A percentile compares a stretch with the other conserved stretches of the same genome.
Conservation (phyloP, 2,797 vertebrate genomes). For the Leuciscus waleckii region DNA sequence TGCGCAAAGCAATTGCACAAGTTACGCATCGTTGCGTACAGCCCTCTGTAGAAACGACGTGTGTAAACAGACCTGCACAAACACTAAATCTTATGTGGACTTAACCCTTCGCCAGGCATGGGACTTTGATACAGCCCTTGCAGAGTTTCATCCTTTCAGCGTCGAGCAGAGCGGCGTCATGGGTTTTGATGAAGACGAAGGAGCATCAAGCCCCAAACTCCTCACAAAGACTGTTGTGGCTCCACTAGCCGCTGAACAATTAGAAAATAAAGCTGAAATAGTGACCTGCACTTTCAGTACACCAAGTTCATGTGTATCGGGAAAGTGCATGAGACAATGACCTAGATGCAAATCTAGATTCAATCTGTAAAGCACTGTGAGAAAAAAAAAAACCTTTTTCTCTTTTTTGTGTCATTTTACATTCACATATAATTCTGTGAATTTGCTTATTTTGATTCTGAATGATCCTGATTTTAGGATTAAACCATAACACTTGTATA, state of each 20-base stretch:
- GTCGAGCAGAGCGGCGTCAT: slow-evolving; percentile 65
- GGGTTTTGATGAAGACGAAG: slow-evolving; percentile 61
- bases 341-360: not conserved
- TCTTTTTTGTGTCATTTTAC: not conserved
- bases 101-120: slow-evolving; percentile 75
- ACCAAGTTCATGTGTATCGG: slow-evolving; percentile 71
- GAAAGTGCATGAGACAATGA: slow-evolving; percentile 64
- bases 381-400: not conserved
- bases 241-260: slow-evolving; percentile 2
- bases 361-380: not conserved
- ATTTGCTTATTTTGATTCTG: slow-evolving; percentile 49
- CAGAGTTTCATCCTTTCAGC: slow-evolving; percentile 80
- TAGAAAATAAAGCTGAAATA: slow-evolving; percentile 64
- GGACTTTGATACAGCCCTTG: slow-evolving; percentile 73
- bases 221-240: slow-evolving; percentile 24
- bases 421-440: slow-evolving; percentile 58
- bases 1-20: slow-evolving; percentile 76
- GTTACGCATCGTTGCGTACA: slow-evolving; percentile 77
- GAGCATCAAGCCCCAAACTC: slow-evolving; percentile 20
- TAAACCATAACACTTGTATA: slow-evolving; percentile 6
- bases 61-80: slow-evolving; percentile 40
- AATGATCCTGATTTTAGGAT: slow-evolving; percentile 50
- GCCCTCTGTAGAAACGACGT: slow-evolving; percentile 63
- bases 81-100: slow-evolving; percentile 71
- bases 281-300: slow-evolving; percentile 78